Evolutionary conservation across 2,797 vertebrate species (phyloP), one percentile per base, ranked within the genome.

Genomic region (Naso thynnoides): DNA sequence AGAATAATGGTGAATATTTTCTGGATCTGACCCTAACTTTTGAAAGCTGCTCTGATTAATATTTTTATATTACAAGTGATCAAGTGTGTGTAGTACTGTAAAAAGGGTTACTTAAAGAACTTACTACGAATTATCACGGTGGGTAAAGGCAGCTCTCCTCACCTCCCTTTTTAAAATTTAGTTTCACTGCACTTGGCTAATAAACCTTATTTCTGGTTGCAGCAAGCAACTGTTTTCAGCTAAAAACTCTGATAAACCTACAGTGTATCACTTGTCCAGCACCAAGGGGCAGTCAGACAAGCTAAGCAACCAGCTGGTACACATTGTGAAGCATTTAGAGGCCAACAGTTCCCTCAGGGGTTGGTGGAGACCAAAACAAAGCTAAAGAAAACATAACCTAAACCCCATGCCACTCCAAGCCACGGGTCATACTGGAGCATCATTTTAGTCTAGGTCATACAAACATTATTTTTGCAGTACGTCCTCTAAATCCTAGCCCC

Each of bases 301-400:
- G 31, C 6, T 33, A 7, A 33, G 31, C 31, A 6, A 6, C 31
- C 9, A 33, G 6, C 6, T 33, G 31, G 31, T 33, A 33, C 8
- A 8, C 33, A 9, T 33, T 8, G 33, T 33, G 33, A 10, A 10
- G 6, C 33, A 33, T 33, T 33, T 33, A 36, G 31, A 23, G 6
- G 21, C 11, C 5, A n/a, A 52, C 8, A 64, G 15, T 26, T 36
- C 16, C 21, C n/a, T 11, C 2, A 15, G n/a, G 47, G 44, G 29
- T 36, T 60, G 47, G 39, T 26, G 48, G 56, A 60, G 42, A 61
- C 44, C n/a, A 61, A 48, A 47, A 16, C 58, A 61, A n/a, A 61
- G 29, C 19, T 31, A 45, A 31, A 45, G 21, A 19, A 14, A 2
- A 19, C 8, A 53, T 53, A 31, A 11, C n/a, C 11, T 36, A 6